phyloP scores from a whole-genome alignment of 2,113 vertebrate species.

The Nannobrachium achirus region DNA sequence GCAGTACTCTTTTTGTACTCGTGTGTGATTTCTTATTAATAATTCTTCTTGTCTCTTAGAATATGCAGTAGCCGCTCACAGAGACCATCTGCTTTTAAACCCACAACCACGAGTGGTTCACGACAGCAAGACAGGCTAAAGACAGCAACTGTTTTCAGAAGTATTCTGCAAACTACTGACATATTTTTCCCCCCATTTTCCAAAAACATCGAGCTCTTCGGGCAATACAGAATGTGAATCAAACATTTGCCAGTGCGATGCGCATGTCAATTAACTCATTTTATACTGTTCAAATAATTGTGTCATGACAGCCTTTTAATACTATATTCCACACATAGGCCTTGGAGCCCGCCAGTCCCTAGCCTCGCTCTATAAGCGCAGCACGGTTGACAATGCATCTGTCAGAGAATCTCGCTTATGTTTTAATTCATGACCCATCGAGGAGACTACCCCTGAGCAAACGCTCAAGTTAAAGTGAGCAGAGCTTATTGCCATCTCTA shows the following conservation, averaged over 20 bases:
- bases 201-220: background rate
- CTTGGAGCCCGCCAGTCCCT: background rate
- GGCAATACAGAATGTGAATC: background rate
- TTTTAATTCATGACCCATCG: conserved; percentile 44
- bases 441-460: conserved; percentile 46
- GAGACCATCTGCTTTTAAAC: conserved; percentile 21
- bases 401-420: conserved; percentile 22
- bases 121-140: conserved; percentile 23
- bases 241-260: background rate
- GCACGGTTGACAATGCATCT: conserved; percentile 32
- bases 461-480: conserved; percentile 51
- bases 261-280: background rate
- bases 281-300: background rate
- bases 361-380: conserved; percentile 14
- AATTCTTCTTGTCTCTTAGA: conserved; percentile 22
- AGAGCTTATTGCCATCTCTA: conserved; percentile 10
- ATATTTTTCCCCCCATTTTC: background rate
- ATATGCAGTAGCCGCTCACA: conserved; percentile 25
- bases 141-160: conserved; percentile 12
- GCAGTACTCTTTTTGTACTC: background rate
- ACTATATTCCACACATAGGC: background rate
- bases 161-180: conserved; percentile 12
- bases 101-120: conserved; percentile 16
- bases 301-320: background rate
- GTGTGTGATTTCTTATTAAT: too few species aligned